Conservation (phyloP, 64 coral and sea anemone genomes). For the Montipora sp. region DNA sequence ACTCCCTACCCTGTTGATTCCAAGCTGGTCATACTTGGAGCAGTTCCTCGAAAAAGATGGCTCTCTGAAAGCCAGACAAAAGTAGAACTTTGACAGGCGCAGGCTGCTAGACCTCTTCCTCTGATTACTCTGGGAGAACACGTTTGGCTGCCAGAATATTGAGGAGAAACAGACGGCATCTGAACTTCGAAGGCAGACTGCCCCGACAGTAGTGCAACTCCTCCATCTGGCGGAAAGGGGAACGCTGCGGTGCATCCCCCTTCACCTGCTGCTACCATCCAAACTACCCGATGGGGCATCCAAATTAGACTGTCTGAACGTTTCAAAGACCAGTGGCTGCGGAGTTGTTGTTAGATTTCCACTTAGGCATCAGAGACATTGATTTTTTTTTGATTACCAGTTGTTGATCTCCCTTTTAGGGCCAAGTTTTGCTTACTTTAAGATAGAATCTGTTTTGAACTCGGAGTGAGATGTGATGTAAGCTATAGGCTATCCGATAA, state of each 20-base stretch:
- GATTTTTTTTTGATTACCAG: neutral
- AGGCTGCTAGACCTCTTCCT: neutral
- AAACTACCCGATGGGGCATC: neutral
- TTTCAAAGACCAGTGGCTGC: neutral
- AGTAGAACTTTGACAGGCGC: slow-evolving; percentile 5
- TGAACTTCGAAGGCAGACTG: neutral
- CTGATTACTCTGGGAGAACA: neutral
- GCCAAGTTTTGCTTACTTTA: no score
- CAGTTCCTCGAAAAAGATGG: slow-evolving; percentile 59
- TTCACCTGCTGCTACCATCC: neutral
- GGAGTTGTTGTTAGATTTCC: neutral
- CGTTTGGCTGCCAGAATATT: neutral
- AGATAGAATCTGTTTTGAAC: no score
- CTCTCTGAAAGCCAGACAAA: slow-evolving; percentile 57
- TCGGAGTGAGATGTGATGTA: no score
- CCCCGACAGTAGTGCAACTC: neutral
- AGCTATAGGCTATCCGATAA: no score
- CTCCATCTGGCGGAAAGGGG: neutral
- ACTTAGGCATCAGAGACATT: neutral
- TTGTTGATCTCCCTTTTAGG: no score
- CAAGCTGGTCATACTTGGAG: slow-evolving; percentile 50
- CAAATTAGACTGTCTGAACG: neutral
- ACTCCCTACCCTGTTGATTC: slow-evolving; percentile 42
- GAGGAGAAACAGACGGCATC: slow-evolving; percentile 37
- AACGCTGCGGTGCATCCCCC: neutral